A percentile compares a stretch with the other conserved stretches of the same genome.
Conservation (phyloP, 2,888 invertebrate species). For the Thelaira solivaga region DNA sequence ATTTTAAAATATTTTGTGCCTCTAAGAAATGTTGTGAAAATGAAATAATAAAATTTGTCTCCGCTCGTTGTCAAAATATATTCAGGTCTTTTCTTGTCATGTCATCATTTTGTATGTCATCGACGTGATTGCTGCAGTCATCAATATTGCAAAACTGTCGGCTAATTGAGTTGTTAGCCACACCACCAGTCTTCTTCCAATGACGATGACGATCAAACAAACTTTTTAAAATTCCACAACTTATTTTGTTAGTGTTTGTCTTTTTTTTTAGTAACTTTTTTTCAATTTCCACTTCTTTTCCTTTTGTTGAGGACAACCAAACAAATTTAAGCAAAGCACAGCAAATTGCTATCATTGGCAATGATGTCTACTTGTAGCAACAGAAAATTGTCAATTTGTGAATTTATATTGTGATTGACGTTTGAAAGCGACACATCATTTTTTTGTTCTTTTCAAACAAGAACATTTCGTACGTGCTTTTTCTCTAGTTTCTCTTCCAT, state of each 20-base stretch:
- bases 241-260: background rate
- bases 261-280: background rate
- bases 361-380: slow-evolving; percentile 38
- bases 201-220: background rate
- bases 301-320: slow-evolving; percentile 8
- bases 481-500: background rate
- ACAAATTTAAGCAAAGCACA: no score
- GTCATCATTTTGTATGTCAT: slow-evolving; percentile 60
- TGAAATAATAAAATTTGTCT: slow-evolving; percentile 17
- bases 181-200: slow-evolving; percentile 29
- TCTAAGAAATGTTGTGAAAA: background rate
- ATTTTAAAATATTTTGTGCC: slow-evolving; percentile 41
- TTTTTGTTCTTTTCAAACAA: slow-evolving; percentile 25
- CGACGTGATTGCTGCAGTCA: slow-evolving; percentile 53
- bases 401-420: slow-evolving; percentile 17
- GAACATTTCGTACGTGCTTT: slow-evolving; percentile 22
- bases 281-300: background rate
- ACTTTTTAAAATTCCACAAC: background rate
- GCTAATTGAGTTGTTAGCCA: slow-evolving; percentile 73
- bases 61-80: slow-evolving; percentile 21
- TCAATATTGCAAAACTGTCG: slow-evolving; percentile 65
- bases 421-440: slow-evolving; percentile 27
- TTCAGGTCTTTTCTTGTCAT: slow-evolving; percentile 10
- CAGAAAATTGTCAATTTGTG: slow-evolving; percentile 18
- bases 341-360: no score